Base-by-base conservation (phyloP, 2,888 invertebrate species). In the Hydrotaea cyrtoneurina region DNA sequence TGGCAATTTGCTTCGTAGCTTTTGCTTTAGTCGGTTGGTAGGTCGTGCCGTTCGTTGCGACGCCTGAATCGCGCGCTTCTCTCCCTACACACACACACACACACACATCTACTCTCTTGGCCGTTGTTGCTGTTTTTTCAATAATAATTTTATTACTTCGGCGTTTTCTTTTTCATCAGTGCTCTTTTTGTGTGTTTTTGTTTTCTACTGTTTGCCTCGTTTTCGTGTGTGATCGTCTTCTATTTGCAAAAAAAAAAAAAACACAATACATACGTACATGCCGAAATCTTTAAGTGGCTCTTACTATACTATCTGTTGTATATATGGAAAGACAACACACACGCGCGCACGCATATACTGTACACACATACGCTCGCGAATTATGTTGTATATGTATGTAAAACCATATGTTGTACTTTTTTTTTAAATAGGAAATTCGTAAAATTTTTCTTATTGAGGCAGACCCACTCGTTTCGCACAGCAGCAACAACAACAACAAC, bases 1-100 rank as follows among this genome's bases (percentile, higher is more conserved):
- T 90, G 91, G 91, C 91, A 90, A 91, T 90, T 91, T 90, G 88
- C 89, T 90, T 89, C 88, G 88, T 88, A 87, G 86, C 87, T 89
- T 87, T 87, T 87, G 87, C 87, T 88, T 90, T 87, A 91, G 90
- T 90, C 89, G 88, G 87, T 89, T 89, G 89, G 88, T 90, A 88
- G 90, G 89, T 91, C 89, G 91, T 86, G 87, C 84, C 87, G 88
- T 80, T 80, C 76, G 83, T 72, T 80, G 71, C 55, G 31, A 75
- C 78, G 82, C 55, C 80, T 71, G 10, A 77, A 66, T 64, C 43
- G 77, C 77, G 74, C 69, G 72, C 57, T 75, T 69, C 73, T 64
- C 55, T 55, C 39, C 55, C n/a, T 55, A 21, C 53, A 73, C 55
- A 57, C 19, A 5, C 15, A 66, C 36, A 31, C 36, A 21, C 39